Percentiles rank a stretch among this genome's conserved stretches.
Conservation (phyloP, 2,113 vertebrate genomes). For the Brachyistius frenatus region DNA sequence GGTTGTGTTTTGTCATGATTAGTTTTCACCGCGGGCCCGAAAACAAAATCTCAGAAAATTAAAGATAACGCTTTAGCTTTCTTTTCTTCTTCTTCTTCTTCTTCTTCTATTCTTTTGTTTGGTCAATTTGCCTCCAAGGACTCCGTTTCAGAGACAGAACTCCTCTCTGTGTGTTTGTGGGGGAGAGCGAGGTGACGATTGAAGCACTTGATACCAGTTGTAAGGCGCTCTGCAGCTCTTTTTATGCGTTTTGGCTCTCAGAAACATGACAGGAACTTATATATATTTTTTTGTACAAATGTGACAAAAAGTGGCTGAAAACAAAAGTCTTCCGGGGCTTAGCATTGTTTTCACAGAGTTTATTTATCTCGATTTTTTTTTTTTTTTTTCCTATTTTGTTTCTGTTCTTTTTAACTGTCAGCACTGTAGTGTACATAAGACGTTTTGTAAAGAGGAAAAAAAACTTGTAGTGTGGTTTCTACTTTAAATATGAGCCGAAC, state of each 20-base stretch:
- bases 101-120: neutral
- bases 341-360: slow-evolving; percentile 90
- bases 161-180: slow-evolving; percentile 44
- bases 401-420: slow-evolving; percentile 90
- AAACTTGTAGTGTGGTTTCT: slow-evolving; percentile 98
- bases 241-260: slow-evolving; percentile 87
- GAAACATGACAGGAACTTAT: slow-evolving; percentile 90
- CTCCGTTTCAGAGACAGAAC: slow-evolving; percentile 36
- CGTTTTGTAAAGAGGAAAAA: slow-evolving; percentile 87
- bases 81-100: too few species aligned
- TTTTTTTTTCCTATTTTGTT: slow-evolving; percentile 64
- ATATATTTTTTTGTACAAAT: slow-evolving; percentile 92
- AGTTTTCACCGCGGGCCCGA: slow-evolving; percentile 5
- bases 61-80: slow-evolving; percentile 34
- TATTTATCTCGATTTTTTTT: slow-evolving; percentile 90
- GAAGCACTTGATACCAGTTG: slow-evolving; percentile 91
- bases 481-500: slow-evolving; percentile 94
- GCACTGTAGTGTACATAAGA: slow-evolving; percentile 99
- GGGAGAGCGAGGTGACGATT: slow-evolving; percentile 50
- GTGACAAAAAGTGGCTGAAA: slow-evolving; percentile 90
- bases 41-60: slow-evolving; percentile 8
- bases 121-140: slow-evolving; percentile 17
- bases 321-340: slow-evolving; percentile 83
- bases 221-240: slow-evolving; percentile 90
- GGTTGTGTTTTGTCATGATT: slow-evolving; percentile 19